These are phyloP conservation scores for Noturus placidus DNA, from an alignment of 2,113 vertebrate species.

Conservation along the genomic window DNA sequence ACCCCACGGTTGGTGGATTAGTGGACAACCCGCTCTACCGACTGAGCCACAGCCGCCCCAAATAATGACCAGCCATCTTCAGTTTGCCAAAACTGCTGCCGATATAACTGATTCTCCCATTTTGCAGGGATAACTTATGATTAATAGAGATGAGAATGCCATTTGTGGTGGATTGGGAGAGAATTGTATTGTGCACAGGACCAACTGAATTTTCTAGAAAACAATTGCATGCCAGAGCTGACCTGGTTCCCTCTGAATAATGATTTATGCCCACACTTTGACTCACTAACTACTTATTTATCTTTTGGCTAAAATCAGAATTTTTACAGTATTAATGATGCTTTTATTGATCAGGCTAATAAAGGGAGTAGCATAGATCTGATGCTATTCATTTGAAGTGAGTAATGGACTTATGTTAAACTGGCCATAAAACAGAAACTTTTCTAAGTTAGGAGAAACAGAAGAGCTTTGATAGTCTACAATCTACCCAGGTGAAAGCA, in stretches of 20 bases:
- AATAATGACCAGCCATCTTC: slow-evolving; percentile 68
- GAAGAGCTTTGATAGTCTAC: neutral
- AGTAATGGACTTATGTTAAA: slow-evolving; percentile 92
- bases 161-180: slow-evolving; percentile 69
- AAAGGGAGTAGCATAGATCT: slow-evolving; percentile 96
- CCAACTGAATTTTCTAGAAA: slow-evolving; percentile 85
- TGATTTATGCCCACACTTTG: slow-evolving; percentile 70
- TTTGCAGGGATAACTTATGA: slow-evolving; percentile 81
- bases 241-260: slow-evolving; percentile 8
- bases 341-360: slow-evolving; percentile 96
- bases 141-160: slow-evolving; percentile 84
- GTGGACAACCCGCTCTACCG: no score
- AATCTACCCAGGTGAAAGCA: slow-evolving; percentile 6
- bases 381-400: slow-evolving; percentile 96
- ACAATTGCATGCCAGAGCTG: slow-evolving; percentile 80
- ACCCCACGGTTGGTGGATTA: no score
- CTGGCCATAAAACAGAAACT: slow-evolving; percentile 89
- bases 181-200: slow-evolving; percentile 76
- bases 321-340: slow-evolving; percentile 96
- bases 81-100: slow-evolving; percentile 81
- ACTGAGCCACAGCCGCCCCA: no score
- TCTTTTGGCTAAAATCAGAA: slow-evolving; percentile 90
- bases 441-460: slow-evolving; percentile 52
- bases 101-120: slow-evolving; percentile 79
- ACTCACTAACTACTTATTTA: slow-evolving; percentile 92